phyloP scores from a whole-genome alignment of 2,797 vertebrate genomes.

The Dendrocincla tyrannina region DNA sequence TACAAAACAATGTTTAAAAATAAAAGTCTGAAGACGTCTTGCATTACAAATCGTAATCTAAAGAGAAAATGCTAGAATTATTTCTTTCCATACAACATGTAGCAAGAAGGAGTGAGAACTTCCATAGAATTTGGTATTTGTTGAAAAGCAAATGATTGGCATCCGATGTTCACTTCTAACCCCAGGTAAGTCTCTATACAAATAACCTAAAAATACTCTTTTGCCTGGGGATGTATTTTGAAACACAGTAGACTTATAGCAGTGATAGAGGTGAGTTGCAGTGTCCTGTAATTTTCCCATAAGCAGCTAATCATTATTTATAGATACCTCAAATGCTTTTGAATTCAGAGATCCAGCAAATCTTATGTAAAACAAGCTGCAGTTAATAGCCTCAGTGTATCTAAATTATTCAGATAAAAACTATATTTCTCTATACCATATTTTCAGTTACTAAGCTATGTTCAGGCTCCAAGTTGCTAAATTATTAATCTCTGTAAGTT shows the following conservation, averaged over 20 bases:
- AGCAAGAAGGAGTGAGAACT: background rate
- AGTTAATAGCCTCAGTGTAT: background rate
- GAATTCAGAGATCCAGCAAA: background rate
- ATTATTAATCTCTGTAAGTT: background rate
- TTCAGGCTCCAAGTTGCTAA: background rate
- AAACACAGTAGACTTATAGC: background rate
- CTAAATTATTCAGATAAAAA: background rate
- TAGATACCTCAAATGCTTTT: background rate
- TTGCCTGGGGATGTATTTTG: background rate
- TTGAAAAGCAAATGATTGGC: background rate
- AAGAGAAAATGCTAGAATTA: background rate
- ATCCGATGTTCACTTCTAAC: background rate
- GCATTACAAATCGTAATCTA: background rate
- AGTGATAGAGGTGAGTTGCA: background rate
- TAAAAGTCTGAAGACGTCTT: background rate
- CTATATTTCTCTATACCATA: background rate
- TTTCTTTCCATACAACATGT: background rate
- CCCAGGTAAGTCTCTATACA: background rate
- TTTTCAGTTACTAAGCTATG: background rate
- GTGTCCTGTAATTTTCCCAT: background rate
- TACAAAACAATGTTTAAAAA: background rate
- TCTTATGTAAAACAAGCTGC: background rate
- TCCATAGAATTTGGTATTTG: background rate
- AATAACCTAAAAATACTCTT: background rate
- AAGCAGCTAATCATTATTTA: conserved; percentile 5